A percentile compares a stretch with the other conserved stretches of the same genome.
phyloP scores from a whole-genome alignment of 2,888 invertebrate species.

The Pachycephus smyrnensis region DNA sequence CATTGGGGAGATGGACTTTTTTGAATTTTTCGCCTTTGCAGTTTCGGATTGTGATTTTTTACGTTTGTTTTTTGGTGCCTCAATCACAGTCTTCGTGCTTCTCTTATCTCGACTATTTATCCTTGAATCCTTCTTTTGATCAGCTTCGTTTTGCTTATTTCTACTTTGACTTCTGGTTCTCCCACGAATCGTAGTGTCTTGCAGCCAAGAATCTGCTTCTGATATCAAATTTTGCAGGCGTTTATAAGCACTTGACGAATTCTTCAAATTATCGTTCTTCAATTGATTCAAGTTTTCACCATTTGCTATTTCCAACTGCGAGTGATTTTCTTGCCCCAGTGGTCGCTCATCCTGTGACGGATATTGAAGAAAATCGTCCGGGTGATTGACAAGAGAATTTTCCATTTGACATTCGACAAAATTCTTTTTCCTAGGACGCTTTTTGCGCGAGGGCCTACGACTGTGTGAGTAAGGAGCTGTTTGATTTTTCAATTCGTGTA shows the following conservation, averaged over 20 bases:
- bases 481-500: background rate
- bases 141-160: background rate
- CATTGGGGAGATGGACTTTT: too few species aligned
- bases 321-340: background rate
- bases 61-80: background rate
- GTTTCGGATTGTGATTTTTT: background rate
- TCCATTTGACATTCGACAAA: background rate
- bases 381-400: background rate
- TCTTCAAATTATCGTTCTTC: background rate
- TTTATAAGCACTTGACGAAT: fast-evolving
- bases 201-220: background rate
- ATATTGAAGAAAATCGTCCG: background rate
- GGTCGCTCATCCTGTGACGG: background rate
- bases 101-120: background rate
- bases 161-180: background rate
- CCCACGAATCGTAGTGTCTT: background rate
- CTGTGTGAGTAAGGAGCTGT: background rate
- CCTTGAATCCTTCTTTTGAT: background rate
- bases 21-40: background rate
- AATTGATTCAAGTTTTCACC: background rate
- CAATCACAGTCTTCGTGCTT: background rate
- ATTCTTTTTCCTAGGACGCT: background rate
- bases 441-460: background rate
- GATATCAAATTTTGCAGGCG: background rate
- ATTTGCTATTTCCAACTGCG: background rate